Conservation (phyloP, 2,888 invertebrate genomes). For the Myathropa florea region DNA sequence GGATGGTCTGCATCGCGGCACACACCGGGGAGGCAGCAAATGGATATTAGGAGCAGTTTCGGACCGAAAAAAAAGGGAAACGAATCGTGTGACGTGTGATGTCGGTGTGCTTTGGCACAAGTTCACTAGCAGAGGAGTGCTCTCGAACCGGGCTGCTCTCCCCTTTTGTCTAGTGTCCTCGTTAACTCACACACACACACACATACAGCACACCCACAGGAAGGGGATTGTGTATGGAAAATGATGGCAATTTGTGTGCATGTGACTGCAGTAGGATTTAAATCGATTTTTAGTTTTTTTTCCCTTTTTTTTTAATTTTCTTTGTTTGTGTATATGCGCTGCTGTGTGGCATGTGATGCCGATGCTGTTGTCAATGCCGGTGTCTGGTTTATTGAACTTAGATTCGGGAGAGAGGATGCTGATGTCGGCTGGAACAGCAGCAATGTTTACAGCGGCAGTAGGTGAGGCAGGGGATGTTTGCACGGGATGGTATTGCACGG, state of each 20-base stretch:
- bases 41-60: conserved; percentile 16
- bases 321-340: conserved; percentile 37
- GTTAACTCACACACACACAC: conserved; percentile 19
- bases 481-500: no score
- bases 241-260: conserved; percentile 43
- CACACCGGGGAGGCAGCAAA: background rate
- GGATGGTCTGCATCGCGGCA: background rate
- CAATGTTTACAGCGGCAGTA: background rate
- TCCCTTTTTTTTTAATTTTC: background rate
- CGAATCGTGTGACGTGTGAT: conserved; percentile 7
- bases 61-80: background rate
- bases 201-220: background rate
- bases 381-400: conserved; percentile 70
- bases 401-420: conserved; percentile 30
- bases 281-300: conserved; percentile 48
- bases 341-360: background rate
- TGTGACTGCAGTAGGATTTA: conserved; percentile 49
- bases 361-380: conserved; percentile 8
- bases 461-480: background rate
- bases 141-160: background rate
- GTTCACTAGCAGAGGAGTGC: conserved; percentile 18
- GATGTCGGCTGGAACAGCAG: conserved; percentile 6
- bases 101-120: conserved; percentile 55
- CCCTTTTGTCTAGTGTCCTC: background rate
- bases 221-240: conserved; percentile 9